Base-by-base conservation (phyloP, 2,888 invertebrate species). In the Odontocolon sp. region DNA sequence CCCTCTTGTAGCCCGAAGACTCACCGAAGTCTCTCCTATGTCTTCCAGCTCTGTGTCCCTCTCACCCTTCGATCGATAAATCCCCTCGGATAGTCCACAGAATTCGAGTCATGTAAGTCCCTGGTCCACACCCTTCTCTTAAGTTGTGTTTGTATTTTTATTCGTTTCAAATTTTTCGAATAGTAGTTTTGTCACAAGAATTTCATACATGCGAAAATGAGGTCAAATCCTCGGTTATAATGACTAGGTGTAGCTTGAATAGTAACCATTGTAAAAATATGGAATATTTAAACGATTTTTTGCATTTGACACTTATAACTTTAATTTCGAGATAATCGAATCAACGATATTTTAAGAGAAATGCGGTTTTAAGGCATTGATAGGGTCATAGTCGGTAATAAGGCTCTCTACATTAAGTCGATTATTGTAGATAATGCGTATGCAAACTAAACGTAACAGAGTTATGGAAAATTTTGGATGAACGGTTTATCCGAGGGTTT, bases 41-140 rank as follows among this genome's bases (percentile, higher is more conserved):
- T 38, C 38, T 47, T 21, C 8, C 3, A 33, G 47, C 52, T 36
- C 33, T 54, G 16, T 70, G 54, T 70, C 21, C 33, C 36, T 57
- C 64, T 4, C 40, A 40, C 45, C 38, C 57, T 26, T 11, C 63
- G 63, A 71, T 71, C 71, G 71, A 71, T 71, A 36, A 56, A 47
- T n/a, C 63, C 36, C 71, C 23, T 56, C 45, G 63, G 54, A 56
- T 64, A 56, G 63, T 63, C 71, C 56, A 56, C 56, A 71, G 63
- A 47, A 71, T 64, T 63, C 71, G 54, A 54, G 63, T 71, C 38
- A 54, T 71, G 36, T 36, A 56, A 64, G 47, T 33, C 36, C 2
- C 33, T 54, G 40, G 70, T 70, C 71, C 54, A 56, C 71, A 42
- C 38, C 56, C 56, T 50, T 57, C 47, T 40, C 26, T 23, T 26